Evolutionary conservation across 2,113 vertebrate species (phyloP), one percentile per base, ranked within the genome.

Genomic region (Perognathus longimembris): DNA sequence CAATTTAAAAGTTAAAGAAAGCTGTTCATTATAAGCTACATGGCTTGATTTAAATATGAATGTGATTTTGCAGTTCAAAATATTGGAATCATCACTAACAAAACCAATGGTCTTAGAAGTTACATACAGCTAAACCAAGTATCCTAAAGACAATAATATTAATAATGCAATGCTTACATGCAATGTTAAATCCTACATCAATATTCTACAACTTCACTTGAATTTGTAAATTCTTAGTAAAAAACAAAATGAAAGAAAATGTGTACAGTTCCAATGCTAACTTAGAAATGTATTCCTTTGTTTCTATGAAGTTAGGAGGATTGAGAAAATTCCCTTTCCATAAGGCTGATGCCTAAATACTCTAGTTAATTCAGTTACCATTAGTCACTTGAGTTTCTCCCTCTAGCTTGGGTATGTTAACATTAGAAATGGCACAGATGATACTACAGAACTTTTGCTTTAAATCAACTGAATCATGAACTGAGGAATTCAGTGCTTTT

Each of bases 1-100:
- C 1, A 93, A 93, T 87, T 74, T 17, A 17, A 94, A 97, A 84
- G 88, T 26, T 90, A 93, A 69, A 30, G 40, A 61, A 54, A 54
- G 50, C 14, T 64, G 36, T 89, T 45, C 7, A 40, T 77, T 91
- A 22, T 89, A 70, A 87, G 93, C 61, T 36, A 74, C 20, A 32
- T 24, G 73, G 28, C 76, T 85, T 70, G 12, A 36, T 45, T 64
- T 82, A 61, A 45, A 91, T 63, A 28, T 74, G 30, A 89, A 85
- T 59, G 9, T 3, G 28, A 74, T 87, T 95, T 84, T 79, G 70
- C 2, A 57, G 21, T 28, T 74, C 3, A 40, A 85, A 70, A 67
- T 50, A 24, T 3, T 34, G 61, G 66, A 88, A 54, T 71, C 34
- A 71, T 57, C 5, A 45, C 26, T 34, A 84, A 26, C 6, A 86